Evolutionary conservation across 2,113 vertebrate genomes (phyloP).

Genomic region (Cyphomyrus plagiostoma): DNA sequence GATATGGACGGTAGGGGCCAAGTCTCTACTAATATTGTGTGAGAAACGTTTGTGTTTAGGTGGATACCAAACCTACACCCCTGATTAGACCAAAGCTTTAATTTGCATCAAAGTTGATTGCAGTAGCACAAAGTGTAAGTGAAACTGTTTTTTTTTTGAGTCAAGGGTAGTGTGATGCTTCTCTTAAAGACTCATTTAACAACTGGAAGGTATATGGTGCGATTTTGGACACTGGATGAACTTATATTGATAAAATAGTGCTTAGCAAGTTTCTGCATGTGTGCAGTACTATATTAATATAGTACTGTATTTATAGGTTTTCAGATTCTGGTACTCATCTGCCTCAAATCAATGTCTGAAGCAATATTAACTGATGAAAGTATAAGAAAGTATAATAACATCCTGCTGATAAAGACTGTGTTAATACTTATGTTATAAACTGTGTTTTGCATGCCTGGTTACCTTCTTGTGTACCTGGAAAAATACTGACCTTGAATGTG

Average conservation of each 20-base stretch:
- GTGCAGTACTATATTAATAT: background rate
- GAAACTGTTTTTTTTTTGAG: background rate
- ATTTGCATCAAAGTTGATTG: no score
- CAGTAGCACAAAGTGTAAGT: background rate
- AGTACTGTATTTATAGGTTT: background rate
- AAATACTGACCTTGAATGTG: slow-evolving; percentile 5
- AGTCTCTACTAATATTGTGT: background rate
- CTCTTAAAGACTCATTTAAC: background rate
- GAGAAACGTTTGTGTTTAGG: background rate
- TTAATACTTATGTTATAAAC: background rate
- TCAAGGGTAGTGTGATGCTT: background rate
- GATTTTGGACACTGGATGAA: background rate
- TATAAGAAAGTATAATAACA: background rate
- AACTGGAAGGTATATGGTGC: background rate
- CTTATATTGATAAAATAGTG: background rate
- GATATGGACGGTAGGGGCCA: background rate
- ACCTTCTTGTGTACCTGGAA: background rate
- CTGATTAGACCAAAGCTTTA: background rate
- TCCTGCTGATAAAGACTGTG: background rate
- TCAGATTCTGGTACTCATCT: background rate
- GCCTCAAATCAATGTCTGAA: background rate
- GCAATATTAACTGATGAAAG: background rate
- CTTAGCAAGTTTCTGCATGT: background rate
- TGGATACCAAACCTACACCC: background rate
- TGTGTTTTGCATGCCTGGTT: background rate